phyloP scores from a whole-genome alignment of 2,113 vertebrate genomes.

The Oreochromis tanganicae region DNA sequence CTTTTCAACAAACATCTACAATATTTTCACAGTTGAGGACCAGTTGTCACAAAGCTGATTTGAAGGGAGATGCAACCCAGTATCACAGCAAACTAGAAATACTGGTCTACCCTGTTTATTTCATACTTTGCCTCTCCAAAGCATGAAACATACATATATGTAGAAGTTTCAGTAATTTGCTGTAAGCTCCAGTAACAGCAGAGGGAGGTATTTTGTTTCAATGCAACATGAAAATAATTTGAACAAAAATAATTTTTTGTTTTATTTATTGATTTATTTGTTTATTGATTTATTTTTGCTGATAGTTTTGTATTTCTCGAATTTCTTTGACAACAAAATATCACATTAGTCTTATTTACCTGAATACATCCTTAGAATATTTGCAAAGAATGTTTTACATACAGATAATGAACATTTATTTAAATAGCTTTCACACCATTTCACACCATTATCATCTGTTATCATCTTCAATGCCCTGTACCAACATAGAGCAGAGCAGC shows the following conservation, averaged over 20 bases:
- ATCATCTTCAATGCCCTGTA: no score
- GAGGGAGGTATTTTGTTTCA: background rate
- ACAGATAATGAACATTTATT: background rate
- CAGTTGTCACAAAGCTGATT: background rate
- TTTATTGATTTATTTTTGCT: background rate
- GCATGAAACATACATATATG: background rate
- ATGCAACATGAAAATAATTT: background rate
- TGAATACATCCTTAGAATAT: background rate
- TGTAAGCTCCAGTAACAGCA: background rate
- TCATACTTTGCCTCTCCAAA: background rate
- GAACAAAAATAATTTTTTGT: background rate
- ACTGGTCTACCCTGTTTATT: background rate
- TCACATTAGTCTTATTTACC: background rate
- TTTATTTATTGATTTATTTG: background rate
- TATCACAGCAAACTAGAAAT: background rate
- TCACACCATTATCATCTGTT: no score
- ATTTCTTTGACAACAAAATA: background rate
- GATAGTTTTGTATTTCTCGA: background rate
- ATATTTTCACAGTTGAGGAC: background rate
- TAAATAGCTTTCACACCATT: background rate
- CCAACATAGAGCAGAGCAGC: no score
- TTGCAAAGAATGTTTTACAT: background rate
- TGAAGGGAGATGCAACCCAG: background rate
- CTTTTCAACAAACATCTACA: background rate
- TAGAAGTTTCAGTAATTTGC: background rate